Base-by-base conservation (phyloP, 2,888 invertebrate species). In the Scaptomyza cyrtandrae region DNA sequence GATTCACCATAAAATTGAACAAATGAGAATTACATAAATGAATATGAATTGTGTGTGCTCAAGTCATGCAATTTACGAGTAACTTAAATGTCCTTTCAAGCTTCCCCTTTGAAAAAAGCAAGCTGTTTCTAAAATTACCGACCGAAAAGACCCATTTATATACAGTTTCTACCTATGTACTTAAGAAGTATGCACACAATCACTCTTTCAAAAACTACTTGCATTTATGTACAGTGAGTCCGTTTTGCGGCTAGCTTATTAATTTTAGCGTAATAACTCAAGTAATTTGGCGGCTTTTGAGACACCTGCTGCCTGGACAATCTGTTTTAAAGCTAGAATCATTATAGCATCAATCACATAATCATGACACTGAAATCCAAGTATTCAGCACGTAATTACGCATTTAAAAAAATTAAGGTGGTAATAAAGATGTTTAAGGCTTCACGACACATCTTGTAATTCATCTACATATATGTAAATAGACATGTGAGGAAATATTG, bases 1-100 rank as follows among this genome's bases (percentile, higher is more conserved):
- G 86, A 88, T 83, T 66, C 70, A 55, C 68, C 79, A 75, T 82
- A 76, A 71, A 82, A 84, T 72, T 70, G 54, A 56, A 60, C 69
- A 55, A 75, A 50, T 66, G 63, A n/a, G 50, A 52, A 43, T 60
- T 50, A 7, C 68, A 67, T 67, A 73, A 54, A 62, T 58, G 78
- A 73, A 64, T 73, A 69, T 78, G 63, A 77, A 60, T 77, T 77
- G 44, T 39, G 41, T 72, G 44, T 33, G 35, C 60, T 27, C 27
- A 44, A 24, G 29, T 14, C 44, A 31, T 10, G 54, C 33, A 44
- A 31, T 59, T 59, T 43, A 10, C 19, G n/a, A 35, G 16, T 5
- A 9, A 39, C 50, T 55, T 55, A 31, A 57, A 53, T 41, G 31
- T 19, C 44, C 9, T 46, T 13, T 35, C 29, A 10, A 53, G 37